Base-by-base conservation (phyloP, 2,797 vertebrate species). In the Uromys caudimaculatus region DNA sequence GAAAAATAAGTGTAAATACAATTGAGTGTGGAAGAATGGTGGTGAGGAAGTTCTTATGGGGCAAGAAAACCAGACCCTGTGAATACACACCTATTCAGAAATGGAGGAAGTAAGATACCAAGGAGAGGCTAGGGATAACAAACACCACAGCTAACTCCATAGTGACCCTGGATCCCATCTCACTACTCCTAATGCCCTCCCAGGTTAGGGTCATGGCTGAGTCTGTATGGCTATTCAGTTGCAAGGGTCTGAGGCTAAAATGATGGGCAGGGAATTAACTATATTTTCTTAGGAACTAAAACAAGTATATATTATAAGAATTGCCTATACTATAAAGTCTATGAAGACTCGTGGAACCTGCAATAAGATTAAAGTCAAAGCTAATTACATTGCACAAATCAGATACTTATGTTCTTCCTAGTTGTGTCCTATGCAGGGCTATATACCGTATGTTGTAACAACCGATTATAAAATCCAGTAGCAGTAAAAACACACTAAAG, bases 251-350 rank as follows among this genome's bases (percentile, higher is more conserved):
- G 62, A 93, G 84, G 29, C 24, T 89, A 13, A 21, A 92, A 86
- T 89, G 50, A 77, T 14, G 87, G 76, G 52, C 8, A 81, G 29
- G 32, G 87, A 4, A 77, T 67, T 93, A 90, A 86, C 79, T 41
- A 60, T 24, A 94, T 58, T 93, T 87, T 83, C 79, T 67, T 56
- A 73, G 92, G 16, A 54, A 73, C 50, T 56, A 56, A 73, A 87
- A 92, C 35, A 73, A 82, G 38, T 69, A 69, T 60, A 93, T 83
- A 94, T 83, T 87, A 89, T 69, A 47, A 94, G 69, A 96, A 89
- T 12, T 71, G 64, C 82, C 38, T 17, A 85, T 17, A 90, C 60
- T 56, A 93, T 56, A 88, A 84, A 10, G 21, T 76, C 38, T 76
- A 12, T 60, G 77, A 77, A 90, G 78, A 90, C 10, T 13, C 73